These are phyloP conservation scores for Lagria hirta DNA, from an alignment of 2,888 invertebrate species.

Conservation along the genomic window DNA sequence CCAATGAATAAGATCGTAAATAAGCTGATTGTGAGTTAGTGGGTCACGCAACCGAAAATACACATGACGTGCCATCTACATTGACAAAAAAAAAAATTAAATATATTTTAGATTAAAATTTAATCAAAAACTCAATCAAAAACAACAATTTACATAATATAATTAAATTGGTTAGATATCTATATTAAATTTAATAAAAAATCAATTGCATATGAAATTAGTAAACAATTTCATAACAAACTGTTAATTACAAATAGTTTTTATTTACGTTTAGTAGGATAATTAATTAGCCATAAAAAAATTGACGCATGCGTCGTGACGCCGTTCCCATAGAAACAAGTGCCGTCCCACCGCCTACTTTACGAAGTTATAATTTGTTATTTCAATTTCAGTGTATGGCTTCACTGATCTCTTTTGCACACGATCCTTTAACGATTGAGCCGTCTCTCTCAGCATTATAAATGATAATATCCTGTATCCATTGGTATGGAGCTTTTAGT, in stretches of 20 bases:
- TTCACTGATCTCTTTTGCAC: constrained; percentile 16
- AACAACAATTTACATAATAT: too few relatives aligned
- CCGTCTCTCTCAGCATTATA: constrained; percentile 13
- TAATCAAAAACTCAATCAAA: too few relatives aligned
- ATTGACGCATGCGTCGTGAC: constrained; percentile 20
- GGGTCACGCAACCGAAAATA: too few relatives aligned
- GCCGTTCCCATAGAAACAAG: constrained; percentile 25
- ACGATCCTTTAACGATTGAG: background rate
- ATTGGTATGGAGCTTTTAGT: constrained; percentile 17
- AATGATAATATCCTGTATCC: constrained; percentile 24
- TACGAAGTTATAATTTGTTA: constrained; percentile 28
- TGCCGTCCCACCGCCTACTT: constrained; percentile 24
- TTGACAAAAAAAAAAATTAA: too few relatives aligned
- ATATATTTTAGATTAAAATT: too few relatives aligned
- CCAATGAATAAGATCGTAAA: too few relatives aligned
- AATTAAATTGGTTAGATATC: too few relatives aligned
- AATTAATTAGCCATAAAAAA: constrained; percentile 28
- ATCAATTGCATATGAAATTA: constrained; percentile 1
- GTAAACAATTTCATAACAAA: constrained; percentile 11
- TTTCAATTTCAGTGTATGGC: constrained; percentile 29
- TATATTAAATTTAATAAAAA: too few relatives aligned
- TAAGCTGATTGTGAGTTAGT: too few relatives aligned
- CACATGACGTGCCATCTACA: too few relatives aligned
- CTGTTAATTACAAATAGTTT: constrained; percentile 18
- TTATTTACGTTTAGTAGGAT: constrained; percentile 24